phyloP scores from a whole-genome alignment of 2,113 vertebrate species.

The Scartelaos histophorus region DNA sequence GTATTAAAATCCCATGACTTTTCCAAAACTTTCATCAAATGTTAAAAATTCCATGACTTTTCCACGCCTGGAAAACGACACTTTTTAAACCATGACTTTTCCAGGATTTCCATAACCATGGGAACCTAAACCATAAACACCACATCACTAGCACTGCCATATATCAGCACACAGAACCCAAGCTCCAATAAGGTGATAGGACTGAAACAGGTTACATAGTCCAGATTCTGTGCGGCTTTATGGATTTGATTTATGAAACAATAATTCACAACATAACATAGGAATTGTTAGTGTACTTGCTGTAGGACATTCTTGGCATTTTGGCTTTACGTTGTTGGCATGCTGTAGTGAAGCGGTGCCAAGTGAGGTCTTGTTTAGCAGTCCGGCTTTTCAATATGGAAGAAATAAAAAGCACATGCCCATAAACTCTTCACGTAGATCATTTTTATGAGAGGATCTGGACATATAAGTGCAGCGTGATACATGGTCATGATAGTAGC shows the following conservation, averaged over 20 bases:
- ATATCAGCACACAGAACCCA: too few relatives aligned
- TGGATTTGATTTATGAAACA: neutral
- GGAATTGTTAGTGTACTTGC: neutral
- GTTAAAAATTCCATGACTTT: too few relatives aligned
- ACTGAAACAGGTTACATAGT: neutral
- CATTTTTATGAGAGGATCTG: neutral
- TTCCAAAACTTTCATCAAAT: too few relatives aligned
- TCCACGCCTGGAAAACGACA: too few relatives aligned
- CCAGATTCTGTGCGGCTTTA: neutral
- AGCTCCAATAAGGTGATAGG: too few relatives aligned
- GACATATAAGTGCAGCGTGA: neutral
- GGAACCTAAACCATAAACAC: too few relatives aligned
- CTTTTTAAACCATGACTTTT: too few relatives aligned
- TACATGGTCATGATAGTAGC: neutral
- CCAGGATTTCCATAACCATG: too few relatives aligned
- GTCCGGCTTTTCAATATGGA: conserved; percentile 1
- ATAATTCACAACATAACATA: neutral
- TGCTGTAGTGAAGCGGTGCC: neutral
- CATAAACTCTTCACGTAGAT: neutral
- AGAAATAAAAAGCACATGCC: neutral
- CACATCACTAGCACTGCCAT: too few relatives aligned
- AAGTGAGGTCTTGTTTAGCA: neutral
- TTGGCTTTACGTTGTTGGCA: neutral
- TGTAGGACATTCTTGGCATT: neutral
- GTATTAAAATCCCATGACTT: too few relatives aligned